Evolutionary conservation across 2,113 vertebrate species (phyloP), one percentile per base, ranked within the genome.

Genomic region (Balaenoptera acutorostrata): DNA sequence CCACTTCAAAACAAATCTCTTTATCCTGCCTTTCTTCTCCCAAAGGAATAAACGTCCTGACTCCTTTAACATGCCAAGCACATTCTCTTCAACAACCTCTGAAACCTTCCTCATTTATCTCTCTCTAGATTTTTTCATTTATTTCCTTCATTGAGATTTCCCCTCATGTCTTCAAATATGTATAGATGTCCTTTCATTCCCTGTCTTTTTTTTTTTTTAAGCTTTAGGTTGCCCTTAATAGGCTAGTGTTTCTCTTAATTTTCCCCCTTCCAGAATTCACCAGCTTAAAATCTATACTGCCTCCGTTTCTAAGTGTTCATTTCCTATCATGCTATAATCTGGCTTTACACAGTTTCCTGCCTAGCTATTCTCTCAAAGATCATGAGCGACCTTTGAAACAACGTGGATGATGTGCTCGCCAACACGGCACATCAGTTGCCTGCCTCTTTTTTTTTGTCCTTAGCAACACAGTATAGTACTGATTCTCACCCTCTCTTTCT

Each of bases 131-230:
- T 66, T 74, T 77, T 52, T 49, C 44, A 63, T 29, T 84, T 15
- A 57, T 66, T 85, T 90, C 46, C 36, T 95, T 71, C n/a, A 18
- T 21, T 66, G 57, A 80, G 3, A 57, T n/a, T 90, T 72, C 57
- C 9, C 31, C 64, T 57, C 64, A 13, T 36, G 25, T 64, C 13
- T 72, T 80, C 20, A 63, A 18, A 33, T 63, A n/a, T 2, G 2
- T 44, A 15, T 12, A 80, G 29, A 44, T 59, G 27, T 5, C 13
- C 17, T 78, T 90, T 78, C 2, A 52, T 85, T 85, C 21, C 52
- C 49, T 33, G 64, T 66, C 44, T 31, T 75, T 46, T 21, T 13
- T n/a, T 18, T 68, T 33, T 77, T 77, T 78, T 23, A 36, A 64
- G 36, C 13, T 55, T 66, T 44, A n/a, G 20, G 11, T 59, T 36